Base-by-base conservation (phyloP, 2,888 invertebrate species). In the Cosmia trapezina region DNA sequence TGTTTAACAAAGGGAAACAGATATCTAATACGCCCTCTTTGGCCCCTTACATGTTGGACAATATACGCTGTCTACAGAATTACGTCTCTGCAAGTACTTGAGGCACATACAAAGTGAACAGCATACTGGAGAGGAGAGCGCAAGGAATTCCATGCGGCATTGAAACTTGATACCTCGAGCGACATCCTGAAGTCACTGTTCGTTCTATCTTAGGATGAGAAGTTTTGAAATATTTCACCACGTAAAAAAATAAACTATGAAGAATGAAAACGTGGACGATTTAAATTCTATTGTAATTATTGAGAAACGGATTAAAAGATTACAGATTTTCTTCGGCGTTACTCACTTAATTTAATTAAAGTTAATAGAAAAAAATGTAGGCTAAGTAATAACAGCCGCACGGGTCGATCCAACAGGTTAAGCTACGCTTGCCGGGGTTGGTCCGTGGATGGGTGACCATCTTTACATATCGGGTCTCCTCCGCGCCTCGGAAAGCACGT, bases 31-130 rank as follows among this genome's bases (percentile, higher is more conserved):
- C 43, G 37, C 53, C 73, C 73, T 61, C 57, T 81, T 51, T 53
- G 43, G 59, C 6, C 53, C n/a, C 47, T 8, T 22, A 56, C 17
- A 49, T 67, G 66, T 74, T 82, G 60, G 66, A 74, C 83, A 65
- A 70, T 78, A 70, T 56, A 69, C 9, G 33, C 59, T 47, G 70
- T 82, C 80, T 74, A 65, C 74, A 82, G 83, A 78, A 74, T 81
- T 70, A 62, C 62, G 65, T 74, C 79, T 69, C 33, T 77, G 22
- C n/a, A 60, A 70, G 54, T 62, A 54, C 68, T 74, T 60, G 78
- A 72, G 69, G 74, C 78, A 60, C 83, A 82, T 78, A 81, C 61
- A 78, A 81, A 78, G 74, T 81, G 70, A 82, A 71, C 74, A 68
- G 61, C 49, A 76, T 76, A 72, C 61, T 45, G 9, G 57, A 64